Evolutionary conservation across 2,888 invertebrate genomes (phyloP).

Genomic region (Pristionchus japonicus): DNA sequence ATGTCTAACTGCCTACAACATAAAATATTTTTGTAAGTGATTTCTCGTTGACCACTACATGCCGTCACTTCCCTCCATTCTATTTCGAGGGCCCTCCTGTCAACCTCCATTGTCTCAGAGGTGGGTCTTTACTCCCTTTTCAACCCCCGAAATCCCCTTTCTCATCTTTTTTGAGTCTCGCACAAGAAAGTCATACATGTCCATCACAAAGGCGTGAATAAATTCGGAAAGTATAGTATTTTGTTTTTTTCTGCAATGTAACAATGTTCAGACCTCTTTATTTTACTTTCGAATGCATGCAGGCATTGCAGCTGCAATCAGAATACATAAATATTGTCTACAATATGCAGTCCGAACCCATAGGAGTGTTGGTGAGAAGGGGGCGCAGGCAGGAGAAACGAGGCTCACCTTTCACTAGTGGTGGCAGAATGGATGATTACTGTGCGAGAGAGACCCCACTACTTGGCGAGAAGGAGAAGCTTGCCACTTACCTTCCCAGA

Average conservation of each 20-base stretch:
- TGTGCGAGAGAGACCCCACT: background rate
- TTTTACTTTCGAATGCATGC: too few relatives aligned
- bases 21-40: too few relatives aligned
- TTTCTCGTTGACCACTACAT: background rate
- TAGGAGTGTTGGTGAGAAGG: background rate
- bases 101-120: constrained; percentile 4
- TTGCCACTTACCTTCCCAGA: background rate
- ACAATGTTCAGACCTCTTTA: too few relatives aligned
- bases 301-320: background rate
- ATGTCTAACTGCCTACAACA: too few relatives aligned
- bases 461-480: background rate
- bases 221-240: background rate
- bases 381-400: background rate
- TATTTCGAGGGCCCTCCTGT: background rate
- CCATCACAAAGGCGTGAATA: background rate
- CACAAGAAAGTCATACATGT: background rate
- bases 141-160: background rate
- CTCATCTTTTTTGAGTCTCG: background rate
- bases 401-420: constrained; percentile 39
- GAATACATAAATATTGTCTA: background rate
- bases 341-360: background rate
- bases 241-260: too few relatives aligned
- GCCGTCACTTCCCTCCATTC: constrained; percentile 20
- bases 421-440: background rate
- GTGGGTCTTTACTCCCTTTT: background rate